Percentiles rank a stretch among this genome's conserved stretches.
These are phyloP conservation scores for Pao palembangensis DNA, from an alignment of 2,113 vertebrate genomes.

Conservation along the genomic window DNA sequence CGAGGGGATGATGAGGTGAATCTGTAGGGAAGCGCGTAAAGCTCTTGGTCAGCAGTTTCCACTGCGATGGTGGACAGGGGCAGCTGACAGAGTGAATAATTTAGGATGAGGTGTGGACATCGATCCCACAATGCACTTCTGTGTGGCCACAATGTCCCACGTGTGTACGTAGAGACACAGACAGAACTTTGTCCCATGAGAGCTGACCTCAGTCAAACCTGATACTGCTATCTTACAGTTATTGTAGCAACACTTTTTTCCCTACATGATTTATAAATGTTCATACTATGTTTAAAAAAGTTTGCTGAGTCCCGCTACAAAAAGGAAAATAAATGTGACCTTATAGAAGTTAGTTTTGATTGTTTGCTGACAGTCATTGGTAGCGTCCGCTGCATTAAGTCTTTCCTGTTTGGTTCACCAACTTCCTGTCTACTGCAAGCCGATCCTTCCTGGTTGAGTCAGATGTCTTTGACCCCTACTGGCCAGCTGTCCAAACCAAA, in stretches of 20 bases:
- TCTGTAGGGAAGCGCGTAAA: constrained; percentile 60
- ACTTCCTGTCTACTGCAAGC: constrained; percentile 61
- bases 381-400: constrained; percentile 46
- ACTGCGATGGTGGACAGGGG: constrained; percentile 58
- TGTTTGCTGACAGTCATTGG: constrained; percentile 43
- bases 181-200: constrained; percentile 24
- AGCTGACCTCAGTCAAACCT: constrained; percentile 27
- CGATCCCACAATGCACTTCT: constrained; percentile 70
- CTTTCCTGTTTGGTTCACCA: constrained; percentile 62
- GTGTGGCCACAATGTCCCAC: constrained; percentile 56
- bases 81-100: constrained; percentile 77
- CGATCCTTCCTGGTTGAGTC: constrained; percentile 66
- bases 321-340: no score
- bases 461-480: constrained; percentile 63
- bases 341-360: neutral
- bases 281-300: no score
- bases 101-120: constrained; percentile 72
- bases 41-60: constrained; percentile 74
- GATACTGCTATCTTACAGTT: neutral
- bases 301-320: no score
- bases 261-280: no score
- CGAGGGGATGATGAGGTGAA: constrained; percentile 57
- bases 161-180: constrained; percentile 20
- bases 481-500: constrained; percentile 42
- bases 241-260: no score